Evolutionary conservation across 1,140 invertebrate species (phyloP).

Genomic region (Leptinotarsa undecemlineata): DNA sequence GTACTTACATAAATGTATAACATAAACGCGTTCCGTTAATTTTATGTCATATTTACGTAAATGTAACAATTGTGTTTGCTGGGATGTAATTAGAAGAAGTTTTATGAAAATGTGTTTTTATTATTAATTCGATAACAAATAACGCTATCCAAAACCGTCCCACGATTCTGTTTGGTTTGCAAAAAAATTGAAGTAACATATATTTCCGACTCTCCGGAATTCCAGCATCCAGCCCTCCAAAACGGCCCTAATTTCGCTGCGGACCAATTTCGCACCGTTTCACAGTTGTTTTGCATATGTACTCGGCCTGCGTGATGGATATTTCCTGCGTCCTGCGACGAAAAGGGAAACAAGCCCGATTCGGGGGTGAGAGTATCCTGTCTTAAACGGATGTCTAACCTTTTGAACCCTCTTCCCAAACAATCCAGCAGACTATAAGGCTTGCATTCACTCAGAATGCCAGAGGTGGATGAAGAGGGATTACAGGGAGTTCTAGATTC

Average conservation of each 20-base stretch:
- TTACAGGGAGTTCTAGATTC: not conserved
- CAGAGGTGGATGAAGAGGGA: not conserved
- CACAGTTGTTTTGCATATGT: constrained; percentile 27
- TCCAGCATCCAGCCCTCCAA: not conserved
- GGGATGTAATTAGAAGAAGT: no score
- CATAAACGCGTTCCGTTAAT: no score
- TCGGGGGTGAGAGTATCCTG: constrained; percentile 38
- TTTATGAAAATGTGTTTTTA: no score
- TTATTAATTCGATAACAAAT: no score
- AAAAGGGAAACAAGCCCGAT: constrained; percentile 30
- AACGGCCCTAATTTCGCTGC: not conserved
- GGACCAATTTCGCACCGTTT: not conserved
- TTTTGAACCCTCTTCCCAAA: constrained; percentile 24
- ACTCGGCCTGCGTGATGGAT: constrained; percentile 26
- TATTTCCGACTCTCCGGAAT: no score
- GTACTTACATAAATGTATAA: no score
- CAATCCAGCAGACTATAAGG: constrained; percentile 1
- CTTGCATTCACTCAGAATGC: not conserved
- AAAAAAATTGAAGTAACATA: no score
- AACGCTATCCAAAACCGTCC: no score
- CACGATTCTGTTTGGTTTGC: no score
- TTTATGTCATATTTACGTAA: no score
- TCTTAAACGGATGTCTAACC: constrained; percentile 33
- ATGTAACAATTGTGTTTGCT: no score
- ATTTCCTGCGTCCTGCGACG: constrained; percentile 30